phyloP scores from a whole-genome alignment of 2,888 invertebrate genomes.

The Trachelus iudaicus region DNA sequence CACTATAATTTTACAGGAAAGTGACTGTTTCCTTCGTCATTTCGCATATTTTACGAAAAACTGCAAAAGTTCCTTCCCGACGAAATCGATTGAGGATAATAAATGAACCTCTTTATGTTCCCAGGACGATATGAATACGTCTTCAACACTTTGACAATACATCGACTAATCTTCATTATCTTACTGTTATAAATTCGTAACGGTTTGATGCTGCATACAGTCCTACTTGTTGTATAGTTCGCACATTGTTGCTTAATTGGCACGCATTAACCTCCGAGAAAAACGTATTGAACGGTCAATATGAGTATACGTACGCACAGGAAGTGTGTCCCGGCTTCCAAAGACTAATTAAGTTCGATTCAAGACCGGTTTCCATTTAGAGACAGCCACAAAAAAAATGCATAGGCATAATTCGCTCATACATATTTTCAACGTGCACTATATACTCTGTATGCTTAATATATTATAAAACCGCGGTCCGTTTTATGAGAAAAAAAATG shows the following conservation, averaged over 20 bases:
- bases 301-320: neutral
- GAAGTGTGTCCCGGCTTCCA: neutral
- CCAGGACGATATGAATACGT: slow-evolving; percentile 15
- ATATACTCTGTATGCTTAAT: neutral
- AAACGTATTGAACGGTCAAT: neutral
- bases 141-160: slow-evolving; percentile 24
- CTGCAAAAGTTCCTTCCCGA: no score
- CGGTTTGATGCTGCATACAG: neutral
- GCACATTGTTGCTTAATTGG: neutral
- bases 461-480: neutral
- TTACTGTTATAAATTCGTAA: neutral
- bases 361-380: neutral
- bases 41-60: no score
- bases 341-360: neutral
- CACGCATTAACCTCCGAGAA: neutral
- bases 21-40: no score
- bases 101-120: neutral
- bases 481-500: neutral
- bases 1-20: no score
- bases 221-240: neutral
- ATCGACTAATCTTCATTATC: slow-evolving; percentile 28
- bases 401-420: neutral
- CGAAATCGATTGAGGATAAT: neutral
- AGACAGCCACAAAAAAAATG: neutral
- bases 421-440: neutral